These are phyloP conservation scores for Ameiurus melas DNA, from an alignment of 2,113 vertebrate genomes.

Conservation along the genomic window DNA sequence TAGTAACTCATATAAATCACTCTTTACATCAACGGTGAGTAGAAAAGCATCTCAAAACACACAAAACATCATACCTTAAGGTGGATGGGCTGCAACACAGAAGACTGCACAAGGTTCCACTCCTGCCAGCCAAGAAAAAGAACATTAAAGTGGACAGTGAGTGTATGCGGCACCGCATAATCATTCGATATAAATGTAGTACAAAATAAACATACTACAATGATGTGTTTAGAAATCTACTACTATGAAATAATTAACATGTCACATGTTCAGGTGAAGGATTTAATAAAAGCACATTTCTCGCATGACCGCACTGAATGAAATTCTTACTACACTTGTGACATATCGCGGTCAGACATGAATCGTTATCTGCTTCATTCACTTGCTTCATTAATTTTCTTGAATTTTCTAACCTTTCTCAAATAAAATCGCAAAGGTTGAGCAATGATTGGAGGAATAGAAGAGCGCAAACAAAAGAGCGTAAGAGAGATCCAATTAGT, in stretches of 20 bases:
- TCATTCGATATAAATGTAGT: background rate
- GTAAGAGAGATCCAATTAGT: constrained; percentile 65
- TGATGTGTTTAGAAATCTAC: background rate
- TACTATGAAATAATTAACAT: background rate
- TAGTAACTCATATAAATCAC: too few relatives aligned
- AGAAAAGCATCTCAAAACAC: too few relatives aligned
- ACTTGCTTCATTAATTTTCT: constrained; percentile 32
- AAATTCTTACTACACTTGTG: background rate
- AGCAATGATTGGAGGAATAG: constrained; percentile 4
- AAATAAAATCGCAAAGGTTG: constrained; percentile 35
- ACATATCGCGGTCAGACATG: background rate
- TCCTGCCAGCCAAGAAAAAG: too few relatives aligned
- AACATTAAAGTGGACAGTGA: too few relatives aligned
- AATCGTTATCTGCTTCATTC: constrained; percentile 5
- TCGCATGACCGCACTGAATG: constrained; percentile 6
- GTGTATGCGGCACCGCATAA: background rate
- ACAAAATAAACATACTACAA: background rate
- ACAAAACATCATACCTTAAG: too few relatives aligned
- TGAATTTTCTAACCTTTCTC: constrained; percentile 24
- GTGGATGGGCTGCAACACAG: too few relatives aligned
- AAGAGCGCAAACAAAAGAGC: constrained; percentile 12
- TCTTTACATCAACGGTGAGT: too few relatives aligned
- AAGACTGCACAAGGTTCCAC: too few relatives aligned
- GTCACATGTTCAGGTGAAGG: background rate
- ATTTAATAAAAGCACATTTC: background rate